These are phyloP conservation scores for Mormyrus lacerda DNA, from an alignment of 2,113 vertebrate genomes.

Conservation along the genomic window DNA sequence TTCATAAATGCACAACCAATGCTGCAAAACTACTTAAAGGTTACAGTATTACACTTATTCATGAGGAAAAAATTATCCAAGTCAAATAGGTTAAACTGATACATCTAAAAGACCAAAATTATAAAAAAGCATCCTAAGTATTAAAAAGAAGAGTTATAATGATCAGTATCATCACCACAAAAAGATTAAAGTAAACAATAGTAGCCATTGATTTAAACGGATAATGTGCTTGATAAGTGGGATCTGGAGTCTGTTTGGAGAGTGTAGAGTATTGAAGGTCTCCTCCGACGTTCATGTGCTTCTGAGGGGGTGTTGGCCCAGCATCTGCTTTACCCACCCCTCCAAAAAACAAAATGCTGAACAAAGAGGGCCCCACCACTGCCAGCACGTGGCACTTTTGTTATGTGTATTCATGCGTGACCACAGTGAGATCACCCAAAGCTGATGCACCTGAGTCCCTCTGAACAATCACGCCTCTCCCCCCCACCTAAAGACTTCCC, in stretches of 20 bases:
- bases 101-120: not conserved
- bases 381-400: slow-evolving; percentile 36
- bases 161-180: not conserved
- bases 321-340: slow-evolving; percentile 18
- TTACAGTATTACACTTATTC: not conserved
- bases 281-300: not conserved
- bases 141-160: not conserved
- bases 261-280: not conserved
- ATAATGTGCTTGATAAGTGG: not conserved
- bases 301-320: slow-evolving; percentile 28
- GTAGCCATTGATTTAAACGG: not conserved
- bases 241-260: not conserved
- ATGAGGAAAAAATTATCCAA: not conserved
- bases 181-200: not conserved
- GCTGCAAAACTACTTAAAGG: not conserved
- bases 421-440: slow-evolving; percentile 30
- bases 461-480: not conserved
- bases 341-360: not conserved
- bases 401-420: slow-evolving; percentile 37
- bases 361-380: slow-evolving; percentile 31
- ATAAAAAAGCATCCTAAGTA: not conserved
- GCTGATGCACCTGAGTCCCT: slow-evolving; percentile 37
- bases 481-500: not conserved
- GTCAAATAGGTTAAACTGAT: not conserved
- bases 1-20: not conserved